Evolutionary conservation across 1,140 invertebrate genomes (phyloP), one percentile per base, ranked within the genome.

Genomic region (Paraescarpia echinospica): DNA sequence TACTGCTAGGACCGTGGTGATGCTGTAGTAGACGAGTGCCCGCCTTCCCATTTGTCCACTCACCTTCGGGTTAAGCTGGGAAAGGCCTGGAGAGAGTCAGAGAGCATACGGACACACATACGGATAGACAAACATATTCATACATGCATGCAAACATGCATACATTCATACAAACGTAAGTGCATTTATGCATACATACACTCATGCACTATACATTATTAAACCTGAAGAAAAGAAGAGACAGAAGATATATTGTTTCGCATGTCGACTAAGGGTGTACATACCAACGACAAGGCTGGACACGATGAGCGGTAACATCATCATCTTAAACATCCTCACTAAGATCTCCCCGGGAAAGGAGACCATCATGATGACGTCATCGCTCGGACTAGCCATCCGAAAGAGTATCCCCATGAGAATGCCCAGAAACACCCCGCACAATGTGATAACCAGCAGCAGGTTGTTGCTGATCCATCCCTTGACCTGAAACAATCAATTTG

Each of bases 321-420:
- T 94, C 94, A 96, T 96, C 94, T 97, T 97, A 22, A 97, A 93
- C 95, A 96, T 96, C 91, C 96, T 94, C 96, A 97, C 96, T 77
- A 97, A 95, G 1, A 97, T 92, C 92, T 97, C 96, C 93, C 96
- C 96, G 33, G 96, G 96, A 93, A 97, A 97, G 12, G 95, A 93
- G 27, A 96, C 94, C 18, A 96, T 89, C 94, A 95, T 95, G 91
- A 95, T 95, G 33, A 95, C 93, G 33, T 94, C 93, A 1, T 92
- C 92, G 22, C 93, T 94, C 14, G 95, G 95, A 9, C 95, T 92
- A 4, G 94, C 94, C 4, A 94, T 5, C 34, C 95, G 94, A 22
- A 95, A 90, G 1, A 92, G 9, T 90, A 95, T 95, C 1, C 96
- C 96, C 9, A 96, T 91, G 18, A 95, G 93, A 4, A 95, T 90